Conservation (phyloP, 2,113 vertebrate genomes). For the Hiodon tergisus region DNA sequence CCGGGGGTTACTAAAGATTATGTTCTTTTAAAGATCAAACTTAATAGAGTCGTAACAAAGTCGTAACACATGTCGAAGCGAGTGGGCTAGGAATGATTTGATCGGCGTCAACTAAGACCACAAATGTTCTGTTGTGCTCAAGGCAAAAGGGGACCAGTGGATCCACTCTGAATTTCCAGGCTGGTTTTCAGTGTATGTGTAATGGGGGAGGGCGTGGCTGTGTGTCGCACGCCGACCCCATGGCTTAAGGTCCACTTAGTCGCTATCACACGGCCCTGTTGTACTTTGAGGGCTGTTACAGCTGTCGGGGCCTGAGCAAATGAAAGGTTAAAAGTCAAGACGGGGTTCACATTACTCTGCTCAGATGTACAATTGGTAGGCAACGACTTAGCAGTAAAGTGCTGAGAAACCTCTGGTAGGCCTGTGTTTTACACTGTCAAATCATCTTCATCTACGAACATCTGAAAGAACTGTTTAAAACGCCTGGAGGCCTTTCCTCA, state of each 20-base stretch:
- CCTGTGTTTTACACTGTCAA: constrained; percentile 16
- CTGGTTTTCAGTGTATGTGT: no score
- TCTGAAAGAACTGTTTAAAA: constrained; percentile 21
- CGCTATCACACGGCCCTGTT: background rate
- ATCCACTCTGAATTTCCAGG: no score
- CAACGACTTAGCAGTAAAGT: background rate
- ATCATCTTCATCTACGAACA: constrained; percentile 27
- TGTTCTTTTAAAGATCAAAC: no score
- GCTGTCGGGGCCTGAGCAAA: constrained; percentile 14
- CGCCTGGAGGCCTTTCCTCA: constrained; percentile 22
- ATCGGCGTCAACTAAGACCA: no score
- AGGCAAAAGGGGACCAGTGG: no score
- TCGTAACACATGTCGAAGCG: no score
- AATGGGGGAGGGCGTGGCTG: no score
- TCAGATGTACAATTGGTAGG: background rate
- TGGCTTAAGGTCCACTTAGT: background rate
- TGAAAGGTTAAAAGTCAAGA: constrained; percentile 3
- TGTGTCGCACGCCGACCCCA: no score
- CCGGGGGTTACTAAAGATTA: no score
- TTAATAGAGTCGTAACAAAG: no score
- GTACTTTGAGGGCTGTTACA: background rate
- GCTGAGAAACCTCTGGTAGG: constrained; percentile 5
- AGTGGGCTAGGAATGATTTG: no score
- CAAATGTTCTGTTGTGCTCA: no score
- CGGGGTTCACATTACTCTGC: background rate